Base-by-base conservation (phyloP, 2,113 vertebrate species). In the Nothocercus nigrocapillus region DNA sequence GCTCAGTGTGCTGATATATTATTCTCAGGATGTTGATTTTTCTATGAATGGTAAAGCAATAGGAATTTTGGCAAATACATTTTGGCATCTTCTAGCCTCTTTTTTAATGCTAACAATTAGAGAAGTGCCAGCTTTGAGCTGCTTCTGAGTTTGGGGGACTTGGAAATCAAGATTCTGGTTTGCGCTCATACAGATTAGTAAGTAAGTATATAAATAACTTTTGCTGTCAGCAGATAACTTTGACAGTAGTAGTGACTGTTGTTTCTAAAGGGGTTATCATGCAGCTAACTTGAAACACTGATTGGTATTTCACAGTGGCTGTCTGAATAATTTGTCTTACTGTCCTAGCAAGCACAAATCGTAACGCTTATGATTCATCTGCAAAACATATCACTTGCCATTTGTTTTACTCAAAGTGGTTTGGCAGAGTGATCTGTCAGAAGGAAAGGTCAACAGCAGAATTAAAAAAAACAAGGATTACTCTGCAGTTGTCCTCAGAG, bases 371-470 rank as follows among this genome's bases (percentile, higher is more conserved):
- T 82, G 93, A 82, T 96, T 96, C 87, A 87, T 95, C 76, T 85
- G 53, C 76, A 91, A 77, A 95, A 93, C 38, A 44, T 58, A 47
- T 36, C 0, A 20, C 76, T 78, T 88, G 92, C 89, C 89, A 91
- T 45, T 92, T 96, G 92, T 86, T 94, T 95, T 86, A 82, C 79
- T 94, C 79, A 68, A 88, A 95, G 85, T 61, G 69, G 82, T 92
- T 93, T 93, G 92, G 73, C 90, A 95, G 72, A 1, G 2, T 27
- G 86, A 42, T 83, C 80, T 79, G 75, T 64, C 70, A 69, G 85
- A 61, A 93, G 24, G 95, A 95, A 96, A 94, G 94, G 89, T 94
- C 90, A 95, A 21, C 72, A 83, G 89, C 82, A 83, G 58, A 54
- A 85, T 88, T 27, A 54, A 88, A 90, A 90, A 85, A 66, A 24